These are phyloP conservation scores for Chaetodon trifasciatus DNA, from an alignment of 2,797 vertebrate species.

Conservation along the genomic window DNA sequence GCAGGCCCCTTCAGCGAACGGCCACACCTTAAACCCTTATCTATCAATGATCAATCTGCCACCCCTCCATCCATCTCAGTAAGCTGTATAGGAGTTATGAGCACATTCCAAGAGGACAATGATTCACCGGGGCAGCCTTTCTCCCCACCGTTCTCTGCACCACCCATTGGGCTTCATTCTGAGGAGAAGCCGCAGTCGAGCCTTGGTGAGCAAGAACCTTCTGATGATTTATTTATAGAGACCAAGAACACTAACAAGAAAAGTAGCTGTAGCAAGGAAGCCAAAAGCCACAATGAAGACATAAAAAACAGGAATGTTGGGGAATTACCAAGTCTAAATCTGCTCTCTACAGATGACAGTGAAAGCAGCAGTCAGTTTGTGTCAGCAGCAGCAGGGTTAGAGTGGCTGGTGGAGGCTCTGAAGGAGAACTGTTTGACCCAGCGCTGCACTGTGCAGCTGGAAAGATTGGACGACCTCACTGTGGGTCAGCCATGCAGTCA, in stretches of 20 bases:
- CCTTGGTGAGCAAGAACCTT: slow-evolving; percentile 36
- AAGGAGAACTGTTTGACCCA: slow-evolving; percentile 71
- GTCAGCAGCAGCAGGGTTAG: slow-evolving; percentile 56
- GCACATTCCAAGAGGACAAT: slow-evolving; percentile 46
- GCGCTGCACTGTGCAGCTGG: slow-evolving; percentile 61
- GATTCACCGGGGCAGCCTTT: slow-evolving; percentile 18
- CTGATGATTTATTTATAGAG: slow-evolving; percentile 29
- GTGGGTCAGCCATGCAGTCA: slow-evolving; percentile 45
- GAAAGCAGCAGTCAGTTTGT: slow-evolving; percentile 52
- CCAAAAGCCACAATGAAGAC: slow-evolving; percentile 1
- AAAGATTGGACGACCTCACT: slow-evolving; percentile 50
- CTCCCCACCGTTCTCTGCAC: background rate
- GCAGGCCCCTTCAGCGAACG: slow-evolving; percentile 27
- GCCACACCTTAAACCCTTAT: background rate
- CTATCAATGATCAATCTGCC: slow-evolving; percentile 14
- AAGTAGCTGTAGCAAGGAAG: background rate
- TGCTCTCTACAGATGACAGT: slow-evolving; percentile 24
- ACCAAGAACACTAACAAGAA: background rate
- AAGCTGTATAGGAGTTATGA: slow-evolving; percentile 30
- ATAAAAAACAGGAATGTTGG: background rate
- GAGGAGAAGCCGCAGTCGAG: slow-evolving; percentile 27
- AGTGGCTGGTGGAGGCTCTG: slow-evolving; percentile 64
- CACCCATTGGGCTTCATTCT: background rate
- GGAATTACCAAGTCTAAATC: slow-evolving; percentile 12
- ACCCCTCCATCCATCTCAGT: slow-evolving; percentile 23